Percentiles rank a stretch among this genome's conserved stretches.
phyloP scores from a whole-genome alignment of 2,888 invertebrate species.

The Sipha maydis region DNA sequence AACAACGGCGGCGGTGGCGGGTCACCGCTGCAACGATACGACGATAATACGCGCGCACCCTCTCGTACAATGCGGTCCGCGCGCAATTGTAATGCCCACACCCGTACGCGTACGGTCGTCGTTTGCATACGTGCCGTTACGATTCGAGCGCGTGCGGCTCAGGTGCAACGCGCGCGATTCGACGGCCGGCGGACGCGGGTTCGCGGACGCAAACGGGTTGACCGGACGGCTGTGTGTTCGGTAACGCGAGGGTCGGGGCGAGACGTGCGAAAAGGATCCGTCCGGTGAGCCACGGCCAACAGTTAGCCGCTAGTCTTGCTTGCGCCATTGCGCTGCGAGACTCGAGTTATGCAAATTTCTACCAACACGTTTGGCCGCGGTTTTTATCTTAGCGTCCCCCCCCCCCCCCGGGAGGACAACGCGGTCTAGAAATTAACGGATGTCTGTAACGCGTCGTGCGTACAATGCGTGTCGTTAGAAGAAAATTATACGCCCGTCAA shows the following conservation, averaged over 20 bases:
- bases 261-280: neutral
- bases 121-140: too few relatives aligned
- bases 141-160: neutral
- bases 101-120: too few relatives aligned
- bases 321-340: neutral
- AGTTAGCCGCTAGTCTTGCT: neutral
- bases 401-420: too few relatives aligned
- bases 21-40: neutral
- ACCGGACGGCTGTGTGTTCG: too few relatives aligned
- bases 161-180: too few relatives aligned
- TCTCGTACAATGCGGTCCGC: too few relatives aligned
- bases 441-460: neutral
- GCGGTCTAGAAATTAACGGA: neutral
- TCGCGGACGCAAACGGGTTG: neutral
- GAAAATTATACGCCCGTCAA: slow-evolving; percentile 5
- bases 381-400: neutral
- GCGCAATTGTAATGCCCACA: too few relatives aligned
- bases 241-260: neutral
- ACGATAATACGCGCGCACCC: neutral
- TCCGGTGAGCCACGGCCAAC: neutral
- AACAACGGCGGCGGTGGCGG: neutral
- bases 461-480: slow-evolving; percentile 4
- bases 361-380: neutral
- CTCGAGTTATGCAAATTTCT: neutral
- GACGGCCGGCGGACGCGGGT: too few relatives aligned